Evolutionary conservation across 2,797 vertebrate species (phyloP).

Genomic region (Phalanger gymnotis): DNA sequence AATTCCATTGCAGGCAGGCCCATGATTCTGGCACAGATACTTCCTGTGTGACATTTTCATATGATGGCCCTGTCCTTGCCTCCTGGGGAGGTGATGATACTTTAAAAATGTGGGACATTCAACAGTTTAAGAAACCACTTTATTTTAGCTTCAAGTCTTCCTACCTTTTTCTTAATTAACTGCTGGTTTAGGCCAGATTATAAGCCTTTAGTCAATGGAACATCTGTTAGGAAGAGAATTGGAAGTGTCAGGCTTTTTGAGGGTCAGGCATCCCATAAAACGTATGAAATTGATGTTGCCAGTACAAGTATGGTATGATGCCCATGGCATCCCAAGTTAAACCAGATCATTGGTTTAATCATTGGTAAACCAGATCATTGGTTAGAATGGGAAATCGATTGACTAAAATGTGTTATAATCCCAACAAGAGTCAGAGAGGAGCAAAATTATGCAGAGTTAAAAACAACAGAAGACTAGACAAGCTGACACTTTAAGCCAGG

Average conservation of each 20-base stretch:
- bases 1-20: slow-evolving; percentile 96
- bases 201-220: slow-evolving; percentile 95
- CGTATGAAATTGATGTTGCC: slow-evolving; percentile 95
- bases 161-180: slow-evolving; percentile 94
- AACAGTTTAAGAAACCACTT: slow-evolving; percentile 94
- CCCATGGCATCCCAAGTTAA: slow-evolving; percentile 98
- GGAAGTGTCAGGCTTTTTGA: slow-evolving; percentile 94
- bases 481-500: slow-evolving; percentile 94
- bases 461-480: slow-evolving; percentile 93
- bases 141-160: slow-evolving; percentile 88
- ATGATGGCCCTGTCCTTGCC: slow-evolving; percentile 91
- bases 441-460: slow-evolving; percentile 98
- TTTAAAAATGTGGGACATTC: slow-evolving; percentile 96
- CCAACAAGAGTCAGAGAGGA: slow-evolving; percentile 96
- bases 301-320: slow-evolving; percentile 94
- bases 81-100: slow-evolving; percentile 98
- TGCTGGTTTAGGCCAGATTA: slow-evolving; percentile 98
- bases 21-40: slow-evolving; percentile 92
- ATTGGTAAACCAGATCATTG: slow-evolving; percentile 99
- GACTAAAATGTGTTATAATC: slow-evolving; percentile 97
- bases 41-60: slow-evolving; percentile 94
- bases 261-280: slow-evolving; percentile 90
- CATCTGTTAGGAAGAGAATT: slow-evolving; percentile 93
- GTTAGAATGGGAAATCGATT: slow-evolving; percentile 94
- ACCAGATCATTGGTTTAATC: slow-evolving; percentile 99